Evolutionary conservation across 1,140 invertebrate species (phyloP), one percentile per base, ranked within the genome.

Genomic region (Bilobella aurantiaca): DNA sequence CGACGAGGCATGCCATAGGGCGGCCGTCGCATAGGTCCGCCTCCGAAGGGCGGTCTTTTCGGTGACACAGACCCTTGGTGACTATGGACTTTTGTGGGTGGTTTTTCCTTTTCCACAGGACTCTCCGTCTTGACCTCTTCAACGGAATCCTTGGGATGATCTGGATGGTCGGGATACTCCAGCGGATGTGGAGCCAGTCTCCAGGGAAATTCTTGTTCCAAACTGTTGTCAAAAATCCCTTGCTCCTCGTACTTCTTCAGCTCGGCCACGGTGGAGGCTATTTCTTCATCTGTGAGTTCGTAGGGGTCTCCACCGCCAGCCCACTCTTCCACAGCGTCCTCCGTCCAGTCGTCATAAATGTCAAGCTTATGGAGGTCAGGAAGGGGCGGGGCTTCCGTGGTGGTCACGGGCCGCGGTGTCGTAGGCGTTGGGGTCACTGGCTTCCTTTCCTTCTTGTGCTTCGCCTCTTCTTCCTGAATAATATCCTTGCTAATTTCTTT

Each of bases 401-500:
- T 64, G 12, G 62, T 53, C 1, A 56, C 28, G 5, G 64, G 62
- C 28, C 53, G n/a, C 2, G 49, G 8, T 2, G 66, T 60, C 2
- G 42, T 63, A n/a, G 66, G 16, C 3, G 46, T 46, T 28, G 60
- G 2, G 32, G 34, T 5, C 14, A 5, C 12, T 3, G 59, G 3
- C 28, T 28, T 42, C 46, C 53, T n/a, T 27, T 62, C 85, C 86
- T 70, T 78, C 78, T 84, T 81, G 0, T 78, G 75, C 66, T 85
- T 85, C 46, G 84, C 81, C 69, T 81, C 80, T 87, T 90, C 89
- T 73, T 90, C 87, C 47, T 66, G 60, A 28, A 61, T 60, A 18
- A 66, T 46, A 21, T 66, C 58, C 3, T 32, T 37, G 34, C 30
- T 59, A n/a, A 66, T 66, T 62, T 61, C 58, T 30, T 66, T 66